Evolutionary conservation across 2,113 vertebrate genomes (phyloP).

Genomic region (Aspidoscelis tigris): DNA sequence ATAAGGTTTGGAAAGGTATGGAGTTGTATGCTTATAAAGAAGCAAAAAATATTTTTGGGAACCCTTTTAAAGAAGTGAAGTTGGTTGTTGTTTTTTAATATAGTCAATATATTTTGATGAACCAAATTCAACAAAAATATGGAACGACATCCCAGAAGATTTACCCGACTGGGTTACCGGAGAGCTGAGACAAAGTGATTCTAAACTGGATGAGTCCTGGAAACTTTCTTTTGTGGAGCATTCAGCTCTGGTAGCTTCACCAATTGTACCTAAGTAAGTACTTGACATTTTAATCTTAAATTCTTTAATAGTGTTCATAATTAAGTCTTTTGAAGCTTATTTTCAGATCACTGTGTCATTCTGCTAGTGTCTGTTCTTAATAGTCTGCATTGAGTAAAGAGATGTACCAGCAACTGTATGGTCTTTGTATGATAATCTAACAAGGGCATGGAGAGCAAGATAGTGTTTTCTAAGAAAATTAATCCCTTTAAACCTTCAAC

Average conservation of each 20-base stretch:
- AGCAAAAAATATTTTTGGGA: background rate
- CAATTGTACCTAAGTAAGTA: constrained; percentile 66
- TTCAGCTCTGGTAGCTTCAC: constrained; percentile 45
- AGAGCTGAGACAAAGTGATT: constrained; percentile 73
- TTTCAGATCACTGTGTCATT: background rate
- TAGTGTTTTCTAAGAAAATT: too few species aligned
- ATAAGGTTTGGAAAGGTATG: too few species aligned
- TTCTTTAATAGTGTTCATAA: background rate
- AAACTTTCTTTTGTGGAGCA: constrained; percentile 60
- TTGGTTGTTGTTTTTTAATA: constrained; percentile 38
- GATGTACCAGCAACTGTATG: background rate
- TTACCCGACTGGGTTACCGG: constrained; percentile 84
- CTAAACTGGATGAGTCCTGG: constrained; percentile 65
- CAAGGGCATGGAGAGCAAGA: too few species aligned
- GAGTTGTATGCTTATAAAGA: background rate
- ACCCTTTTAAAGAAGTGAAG: background rate
- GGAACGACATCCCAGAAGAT: constrained; percentile 52
- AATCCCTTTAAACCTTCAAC: too few species aligned
- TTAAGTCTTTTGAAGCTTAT: background rate
- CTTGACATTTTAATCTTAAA: background rate
- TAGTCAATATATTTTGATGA: constrained; percentile 93
- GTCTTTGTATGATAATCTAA: too few species aligned
- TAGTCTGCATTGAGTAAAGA: background rate
- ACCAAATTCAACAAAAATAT: constrained; percentile 66
- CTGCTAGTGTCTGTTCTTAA: background rate